A percentile compares a stretch with the other conserved stretches of the same genome.
phyloP scores from a whole-genome alignment of 1,140 invertebrate species.

The roundworm (Caenorhabditis elegans) region DNA sequence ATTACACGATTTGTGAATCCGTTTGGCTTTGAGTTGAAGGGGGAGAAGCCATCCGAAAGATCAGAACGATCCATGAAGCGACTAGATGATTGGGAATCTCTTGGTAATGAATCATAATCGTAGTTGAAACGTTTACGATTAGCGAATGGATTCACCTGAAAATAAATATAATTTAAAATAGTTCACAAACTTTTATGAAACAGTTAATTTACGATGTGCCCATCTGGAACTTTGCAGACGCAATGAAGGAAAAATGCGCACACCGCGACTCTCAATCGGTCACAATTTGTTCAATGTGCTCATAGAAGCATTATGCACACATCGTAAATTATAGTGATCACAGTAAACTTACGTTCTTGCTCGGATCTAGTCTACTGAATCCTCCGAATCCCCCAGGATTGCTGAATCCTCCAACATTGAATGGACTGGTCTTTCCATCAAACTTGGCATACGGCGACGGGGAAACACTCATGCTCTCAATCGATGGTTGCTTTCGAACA shows the following conservation, averaged over 20 bases:
- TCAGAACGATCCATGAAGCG: background rate
- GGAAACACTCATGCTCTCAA: slow-evolving; percentile 16
- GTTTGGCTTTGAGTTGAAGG: background rate
- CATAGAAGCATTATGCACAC: too few species aligned
- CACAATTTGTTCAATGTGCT: too few species aligned
- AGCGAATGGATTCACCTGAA: background rate
- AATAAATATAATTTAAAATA: background rate
- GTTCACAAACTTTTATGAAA: too few species aligned
- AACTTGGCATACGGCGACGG: background rate
- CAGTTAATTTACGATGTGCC: too few species aligned
- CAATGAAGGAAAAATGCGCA: too few species aligned
- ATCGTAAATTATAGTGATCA: too few species aligned
- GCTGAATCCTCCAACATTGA: background rate
- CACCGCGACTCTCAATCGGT: too few species aligned
- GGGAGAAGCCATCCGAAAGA: background rate
- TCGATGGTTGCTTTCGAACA: slow-evolving; percentile 12
- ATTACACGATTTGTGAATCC: background rate
- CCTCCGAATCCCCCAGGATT: background rate
- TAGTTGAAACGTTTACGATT: background rate
- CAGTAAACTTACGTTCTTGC: background rate
- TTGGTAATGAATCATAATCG: background rate
- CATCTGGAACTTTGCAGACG: too few species aligned
- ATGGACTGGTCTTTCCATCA: background rate
- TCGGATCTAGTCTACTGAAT: background rate
- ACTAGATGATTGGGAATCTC: background rate